A percentile compares a stretch with the other conserved stretches of the same genome.
Conservation (phyloP, 2,797 vertebrate genomes). For the Channa striata region DNA sequence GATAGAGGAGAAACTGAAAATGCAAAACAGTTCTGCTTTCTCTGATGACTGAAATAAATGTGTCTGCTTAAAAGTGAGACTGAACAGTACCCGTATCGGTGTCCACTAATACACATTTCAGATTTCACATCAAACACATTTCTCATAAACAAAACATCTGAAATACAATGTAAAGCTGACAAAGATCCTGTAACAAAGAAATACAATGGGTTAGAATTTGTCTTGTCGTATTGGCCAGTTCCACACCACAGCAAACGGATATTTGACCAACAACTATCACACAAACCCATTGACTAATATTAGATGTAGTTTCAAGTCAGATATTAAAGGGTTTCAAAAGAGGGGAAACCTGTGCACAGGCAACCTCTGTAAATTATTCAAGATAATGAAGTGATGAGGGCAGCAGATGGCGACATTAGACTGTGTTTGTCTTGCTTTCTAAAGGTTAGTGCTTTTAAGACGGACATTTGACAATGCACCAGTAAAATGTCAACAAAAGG, state of each 20-base stretch:
- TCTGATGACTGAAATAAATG: slow-evolving; percentile 4
- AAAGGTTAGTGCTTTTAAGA: neutral
- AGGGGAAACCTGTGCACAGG: neutral
- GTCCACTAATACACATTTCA: too few species aligned
- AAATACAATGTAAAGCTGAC: too few species aligned
- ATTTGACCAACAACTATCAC: too few species aligned
- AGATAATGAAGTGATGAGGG: slow-evolving; percentile 3
- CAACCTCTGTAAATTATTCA: slow-evolving; percentile 14
- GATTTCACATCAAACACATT: too few species aligned
- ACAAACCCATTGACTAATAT: too few species aligned
- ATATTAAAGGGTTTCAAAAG: neutral
- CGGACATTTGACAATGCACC: neutral
- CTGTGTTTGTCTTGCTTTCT: neutral
- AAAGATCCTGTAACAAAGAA: too few species aligned
- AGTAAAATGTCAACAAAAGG: neutral
- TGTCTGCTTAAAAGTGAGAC: slow-evolving; percentile 9
- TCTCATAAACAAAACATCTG: too few species aligned
- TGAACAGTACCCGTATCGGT: neutral
- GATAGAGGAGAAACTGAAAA: slow-evolving; percentile 32
- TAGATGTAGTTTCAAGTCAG: neutral
- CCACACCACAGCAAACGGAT: too few species aligned
- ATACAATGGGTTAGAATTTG: too few species aligned
- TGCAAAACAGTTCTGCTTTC: slow-evolving; percentile 14
- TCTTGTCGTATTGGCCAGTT: too few species aligned
- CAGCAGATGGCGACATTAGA: slow-evolving; percentile 70